These are phyloP conservation scores for Montipora cactus DNA, from an alignment of 64 coral and sea anemone genomes.

Conservation along the genomic window DNA sequence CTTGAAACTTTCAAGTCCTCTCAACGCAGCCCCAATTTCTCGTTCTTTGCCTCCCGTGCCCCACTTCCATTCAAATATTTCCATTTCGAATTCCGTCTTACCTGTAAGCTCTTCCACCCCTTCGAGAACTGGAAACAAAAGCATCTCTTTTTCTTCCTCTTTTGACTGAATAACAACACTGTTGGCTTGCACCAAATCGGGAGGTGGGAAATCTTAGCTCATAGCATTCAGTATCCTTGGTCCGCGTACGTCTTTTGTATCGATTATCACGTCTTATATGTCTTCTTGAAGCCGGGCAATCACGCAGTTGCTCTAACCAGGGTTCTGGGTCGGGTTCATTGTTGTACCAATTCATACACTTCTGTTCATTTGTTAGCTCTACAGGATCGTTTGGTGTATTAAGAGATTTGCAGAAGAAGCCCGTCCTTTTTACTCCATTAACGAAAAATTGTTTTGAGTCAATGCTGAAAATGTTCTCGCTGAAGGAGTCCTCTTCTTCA, in stretches of 20 bases:
- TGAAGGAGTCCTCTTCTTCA: conserved; percentile 35
- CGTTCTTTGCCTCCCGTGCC: too few relatives aligned
- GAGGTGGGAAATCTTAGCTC: background rate
- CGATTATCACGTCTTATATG: background rate
- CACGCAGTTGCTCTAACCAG: background rate
- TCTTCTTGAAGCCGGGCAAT: background rate
- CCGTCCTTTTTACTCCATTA: background rate
- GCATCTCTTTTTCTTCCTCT: conserved; percentile 9
- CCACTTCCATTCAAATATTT: too few relatives aligned
- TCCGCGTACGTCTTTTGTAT: background rate
- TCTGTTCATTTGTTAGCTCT: conserved; percentile 34
- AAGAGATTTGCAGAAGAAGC: conserved; percentile 36
- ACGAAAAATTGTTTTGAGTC: conserved; percentile 19
- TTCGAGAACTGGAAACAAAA: background rate
- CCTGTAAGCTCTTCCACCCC: conserved; percentile 51
- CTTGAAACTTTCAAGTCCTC: too few relatives aligned
- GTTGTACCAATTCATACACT: conserved; percentile 56
- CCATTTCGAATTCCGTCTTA: background rate
- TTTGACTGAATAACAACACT: conserved; percentile 46
- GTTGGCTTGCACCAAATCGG: background rate
- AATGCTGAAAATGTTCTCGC: conserved; percentile 51
- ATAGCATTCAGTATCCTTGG: background rate
- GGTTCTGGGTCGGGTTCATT: background rate
- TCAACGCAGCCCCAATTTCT: too few relatives aligned
- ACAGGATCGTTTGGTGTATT: background rate